These are phyloP conservation scores for Perizoma flavofasciatum DNA, from an alignment of 2,888 invertebrate species.

Conservation along the genomic window DNA sequence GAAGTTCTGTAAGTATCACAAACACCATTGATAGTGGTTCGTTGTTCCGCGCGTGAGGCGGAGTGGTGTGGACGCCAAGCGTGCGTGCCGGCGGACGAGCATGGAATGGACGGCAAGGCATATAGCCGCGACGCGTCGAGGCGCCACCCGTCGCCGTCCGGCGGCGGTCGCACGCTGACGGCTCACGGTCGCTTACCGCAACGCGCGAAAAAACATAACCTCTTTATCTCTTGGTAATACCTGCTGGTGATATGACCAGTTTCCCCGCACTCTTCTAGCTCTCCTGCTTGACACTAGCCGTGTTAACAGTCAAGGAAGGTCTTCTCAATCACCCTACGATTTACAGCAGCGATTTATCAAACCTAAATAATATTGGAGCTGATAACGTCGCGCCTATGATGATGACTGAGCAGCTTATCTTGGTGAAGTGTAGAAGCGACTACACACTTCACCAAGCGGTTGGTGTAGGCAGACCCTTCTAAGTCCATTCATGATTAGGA, in stretches of 20 bases:
- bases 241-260: too few species aligned
- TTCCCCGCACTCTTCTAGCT: slow-evolving; percentile 1
- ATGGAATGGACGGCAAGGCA: slow-evolving; percentile 60
- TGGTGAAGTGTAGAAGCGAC: neutral
- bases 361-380: neutral
- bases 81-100: slow-evolving; percentile 73
- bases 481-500: slow-evolving; percentile 14
- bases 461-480: slow-evolving; percentile 7
- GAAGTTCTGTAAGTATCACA: slow-evolving; percentile 63
- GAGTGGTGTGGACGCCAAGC: slow-evolving; percentile 61
- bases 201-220: slow-evolving; percentile 71
- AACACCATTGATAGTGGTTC: slow-evolving; percentile 67
- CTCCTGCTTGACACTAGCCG: slow-evolving; percentile 1
- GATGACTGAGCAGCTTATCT: neutral
- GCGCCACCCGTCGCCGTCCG: slow-evolving; percentile 49
- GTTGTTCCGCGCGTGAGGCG: slow-evolving; percentile 50
- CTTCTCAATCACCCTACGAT: neutral
- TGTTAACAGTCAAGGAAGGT: slow-evolving; percentile 3
- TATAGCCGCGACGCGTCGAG: slow-evolving; percentile 42
- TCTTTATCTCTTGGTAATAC: slow-evolving; percentile 68
- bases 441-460: neutral
- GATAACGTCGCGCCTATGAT: neutral
- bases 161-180: slow-evolving; percentile 14
- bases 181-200: slow-evolving; percentile 62
- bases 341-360: neutral